Conservation (phyloP, 1,140 invertebrate genomes). For the Bilobella aurantiaca region DNA sequence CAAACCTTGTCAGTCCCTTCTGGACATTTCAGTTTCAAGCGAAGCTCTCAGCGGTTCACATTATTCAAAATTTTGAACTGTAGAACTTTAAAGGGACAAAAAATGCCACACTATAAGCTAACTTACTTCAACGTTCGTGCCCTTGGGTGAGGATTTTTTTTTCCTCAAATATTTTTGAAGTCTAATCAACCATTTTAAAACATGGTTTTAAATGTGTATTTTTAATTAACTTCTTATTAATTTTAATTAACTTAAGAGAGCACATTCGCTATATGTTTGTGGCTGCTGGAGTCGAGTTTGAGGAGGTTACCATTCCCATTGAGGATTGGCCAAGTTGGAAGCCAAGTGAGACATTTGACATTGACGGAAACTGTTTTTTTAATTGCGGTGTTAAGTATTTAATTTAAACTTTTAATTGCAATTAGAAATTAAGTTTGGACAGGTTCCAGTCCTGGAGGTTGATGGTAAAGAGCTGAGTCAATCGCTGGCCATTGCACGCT, state of each 20-base stretch:
- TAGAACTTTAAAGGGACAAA: background rate
- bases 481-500: slow-evolving; percentile 16
- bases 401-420: no score
- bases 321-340: background rate
- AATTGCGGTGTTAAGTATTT: background rate
- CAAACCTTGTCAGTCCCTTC: no score
- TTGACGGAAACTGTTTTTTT: background rate
- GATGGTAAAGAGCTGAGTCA: slow-evolving; percentile 16
- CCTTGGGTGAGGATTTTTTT: background rate
- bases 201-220: background rate
- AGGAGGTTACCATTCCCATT: slow-evolving; percentile 47
- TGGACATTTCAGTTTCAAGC: no score
- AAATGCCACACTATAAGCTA: slow-evolving; percentile 5
- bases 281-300: slow-evolving; percentile 51
- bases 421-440: slow-evolving; percentile 5
- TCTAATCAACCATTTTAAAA: background rate
- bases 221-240: background rate
- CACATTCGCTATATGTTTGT: slow-evolving; percentile 55
- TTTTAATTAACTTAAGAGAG: slow-evolving; percentile 45
- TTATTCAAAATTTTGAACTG: background rate
- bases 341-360: background rate
- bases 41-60: background rate
- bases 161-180: background rate
- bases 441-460: slow-evolving; percentile 15
- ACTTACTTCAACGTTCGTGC: background rate